Evolutionary conservation across 2,797 vertebrate genomes (phyloP).

Genomic region (Hypotaenidia okinawae): DNA sequence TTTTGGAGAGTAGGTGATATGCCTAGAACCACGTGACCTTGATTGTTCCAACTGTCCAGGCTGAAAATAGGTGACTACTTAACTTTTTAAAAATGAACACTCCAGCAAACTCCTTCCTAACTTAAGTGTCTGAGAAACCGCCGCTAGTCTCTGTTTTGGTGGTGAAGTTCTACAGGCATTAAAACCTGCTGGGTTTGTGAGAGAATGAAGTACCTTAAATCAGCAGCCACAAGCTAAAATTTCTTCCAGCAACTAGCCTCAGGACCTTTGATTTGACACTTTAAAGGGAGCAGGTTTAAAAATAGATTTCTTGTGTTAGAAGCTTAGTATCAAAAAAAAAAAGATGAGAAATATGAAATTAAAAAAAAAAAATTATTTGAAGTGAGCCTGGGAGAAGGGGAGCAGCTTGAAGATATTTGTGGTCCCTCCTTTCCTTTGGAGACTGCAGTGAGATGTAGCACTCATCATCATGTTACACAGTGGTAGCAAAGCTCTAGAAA

Average conservation of each 20-base stretch:
- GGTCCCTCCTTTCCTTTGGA: not conserved
- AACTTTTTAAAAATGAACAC: not conserved
- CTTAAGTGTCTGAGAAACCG: not conserved
- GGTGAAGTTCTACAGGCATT: not conserved
- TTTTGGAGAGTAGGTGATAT: not conserved
- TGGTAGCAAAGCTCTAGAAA: not conserved
- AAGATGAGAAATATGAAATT: not conserved
- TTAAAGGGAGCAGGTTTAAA: not conserved
- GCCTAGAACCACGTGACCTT: not conserved
- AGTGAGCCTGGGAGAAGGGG: not conserved
- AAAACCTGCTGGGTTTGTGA: not conserved
- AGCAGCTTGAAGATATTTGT: not conserved
- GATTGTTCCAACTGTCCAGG: not conserved
- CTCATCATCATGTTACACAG: rapidly evolving
- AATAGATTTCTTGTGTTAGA: not conserved
- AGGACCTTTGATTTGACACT: not conserved
- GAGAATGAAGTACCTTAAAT: not conserved
- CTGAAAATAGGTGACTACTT: not conserved
- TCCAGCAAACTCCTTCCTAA: not conserved
- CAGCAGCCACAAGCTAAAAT: not conserved
- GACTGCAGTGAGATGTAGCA: not conserved
- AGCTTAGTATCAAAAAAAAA: not conserved
- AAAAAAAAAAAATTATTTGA: not conserved
- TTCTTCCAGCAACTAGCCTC: not conserved
- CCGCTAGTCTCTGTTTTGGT: not conserved